These are phyloP conservation scores for Sminthopsis crassicaudata DNA, from an alignment of 2,113 vertebrate species.

Conservation along the genomic window DNA sequence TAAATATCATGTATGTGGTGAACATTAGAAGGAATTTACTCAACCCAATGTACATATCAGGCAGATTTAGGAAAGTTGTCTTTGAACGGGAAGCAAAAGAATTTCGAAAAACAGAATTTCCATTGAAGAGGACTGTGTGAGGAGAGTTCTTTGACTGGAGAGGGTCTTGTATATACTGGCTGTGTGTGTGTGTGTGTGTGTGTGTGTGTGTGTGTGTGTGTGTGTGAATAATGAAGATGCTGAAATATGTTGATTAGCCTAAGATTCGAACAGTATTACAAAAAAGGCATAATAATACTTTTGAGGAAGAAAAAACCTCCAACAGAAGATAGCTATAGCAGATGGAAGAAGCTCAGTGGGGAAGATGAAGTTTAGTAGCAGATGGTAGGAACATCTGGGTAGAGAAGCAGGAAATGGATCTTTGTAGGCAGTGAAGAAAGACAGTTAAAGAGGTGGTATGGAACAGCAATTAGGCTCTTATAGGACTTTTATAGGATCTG, in stretches of 20 bases:
- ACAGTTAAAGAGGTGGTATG: not conserved
- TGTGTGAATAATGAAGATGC: not conserved
- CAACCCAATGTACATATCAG: not conserved
- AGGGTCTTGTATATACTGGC: not conserved
- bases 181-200: not conserved
- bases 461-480: not conserved
- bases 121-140: not conserved
- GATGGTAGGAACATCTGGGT: not conserved
- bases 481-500: not conserved
- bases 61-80: not conserved
- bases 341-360: not conserved
- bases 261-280: not conserved
- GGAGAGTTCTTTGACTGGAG: not conserved
- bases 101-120: not conserved
- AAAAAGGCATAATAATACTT: not conserved
- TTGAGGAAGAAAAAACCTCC: not conserved
- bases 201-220: not conserved
- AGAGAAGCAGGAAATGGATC: not conserved
- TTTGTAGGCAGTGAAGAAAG: not conserved
- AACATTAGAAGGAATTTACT: not conserved
- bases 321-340: not conserved
- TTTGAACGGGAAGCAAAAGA: not conserved
- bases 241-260: not conserved
- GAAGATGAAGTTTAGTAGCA: not conserved
- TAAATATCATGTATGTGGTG: not conserved